These are phyloP conservation scores for Upupa epops DNA, from an alignment of 2,113 vertebrate species.

Conservation along the genomic window DNA sequence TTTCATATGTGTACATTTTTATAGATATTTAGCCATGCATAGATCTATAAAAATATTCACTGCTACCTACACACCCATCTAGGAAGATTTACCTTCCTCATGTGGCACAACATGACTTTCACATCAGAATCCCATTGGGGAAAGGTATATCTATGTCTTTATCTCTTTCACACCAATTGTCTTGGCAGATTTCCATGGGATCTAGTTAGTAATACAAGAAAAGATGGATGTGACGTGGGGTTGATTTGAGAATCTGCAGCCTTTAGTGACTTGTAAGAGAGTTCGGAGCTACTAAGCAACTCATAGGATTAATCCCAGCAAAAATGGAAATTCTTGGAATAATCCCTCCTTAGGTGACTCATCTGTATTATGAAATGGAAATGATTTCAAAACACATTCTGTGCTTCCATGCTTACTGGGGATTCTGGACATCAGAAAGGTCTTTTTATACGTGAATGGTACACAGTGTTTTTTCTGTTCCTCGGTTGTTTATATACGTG, in stretches of 20 bases:
- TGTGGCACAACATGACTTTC: not conserved
- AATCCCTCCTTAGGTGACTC: slow-evolving; percentile 15
- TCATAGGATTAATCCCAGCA: not conserved
- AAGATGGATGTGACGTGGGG: not conserved
- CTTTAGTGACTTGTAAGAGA: not conserved
- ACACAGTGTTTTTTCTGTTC: slow-evolving; percentile 20
- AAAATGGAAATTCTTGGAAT: not conserved
- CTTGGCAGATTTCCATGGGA: not conserved
- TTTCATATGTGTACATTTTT: not conserved
- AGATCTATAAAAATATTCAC: no score
- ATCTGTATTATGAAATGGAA: slow-evolving; percentile 29
- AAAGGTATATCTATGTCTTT: not conserved
- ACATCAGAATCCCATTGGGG: not conserved
- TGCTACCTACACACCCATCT: not conserved
- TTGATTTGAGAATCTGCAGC: not conserved
- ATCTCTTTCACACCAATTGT: not conserved
- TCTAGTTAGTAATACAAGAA: not conserved
- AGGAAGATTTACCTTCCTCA: not conserved
- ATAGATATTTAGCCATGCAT: not conserved
- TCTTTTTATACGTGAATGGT: not conserved
- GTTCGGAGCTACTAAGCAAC: not conserved
- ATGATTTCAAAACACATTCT: slow-evolving; percentile 13
- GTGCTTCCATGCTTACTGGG: slow-evolving; percentile 1
- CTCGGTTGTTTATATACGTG: not conserved
- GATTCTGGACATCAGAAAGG: slow-evolving; percentile 9